Evolutionary conservation across 2,888 invertebrate species (phyloP), one percentile per base, ranked within the genome.

Genomic region (Rhagophthalmus giganteus): DNA sequence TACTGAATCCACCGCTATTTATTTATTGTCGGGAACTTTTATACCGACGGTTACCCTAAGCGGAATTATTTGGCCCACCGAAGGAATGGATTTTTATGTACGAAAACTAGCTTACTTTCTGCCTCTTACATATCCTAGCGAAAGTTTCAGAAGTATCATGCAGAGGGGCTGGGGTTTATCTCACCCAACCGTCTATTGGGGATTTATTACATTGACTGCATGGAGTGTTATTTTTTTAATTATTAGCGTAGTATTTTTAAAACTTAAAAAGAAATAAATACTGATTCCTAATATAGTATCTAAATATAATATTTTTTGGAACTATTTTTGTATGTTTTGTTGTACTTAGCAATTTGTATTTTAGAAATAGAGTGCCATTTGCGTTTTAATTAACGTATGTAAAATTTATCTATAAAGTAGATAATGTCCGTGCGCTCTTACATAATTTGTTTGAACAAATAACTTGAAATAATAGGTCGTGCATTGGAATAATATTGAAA

Each of bases 11-110:
- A 88, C 87, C 1, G 92, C 92, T 0, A 91, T 90, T 0, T 91
- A 91, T 67, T 76, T 91, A 65, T 90, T 91, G 0, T 79, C 92
- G 73, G 92, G 92, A 0, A 90, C 89, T 1, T 92, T 92, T 73
- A 72, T 92, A 53, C 92, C 92, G 1, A 88, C 91, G 72, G 85
- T 92, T 11, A 81, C 92, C 82, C 74, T 92, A 2, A 91, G 91
- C 61, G 92, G 92, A 37, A 92, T 95, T 50, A 88, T 96, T 62
- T 96, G 96, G 96, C 96, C 96, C 0, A 80, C 94, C 52, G 92
- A 96, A 79, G 94, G 88, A 28, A 95, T 96, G 90, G 91, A 92
- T 68, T 74, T 80, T 0, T 65, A 85, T 31, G 76, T 94, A 7
- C 58, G 58, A 37, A 90, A 90, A 73, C 82, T 94, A 38, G 88